Evolutionary conservation across 2,113 vertebrate genomes (phyloP), one percentile per base, ranked within the genome.

Genomic region (Verasper variegatus): DNA sequence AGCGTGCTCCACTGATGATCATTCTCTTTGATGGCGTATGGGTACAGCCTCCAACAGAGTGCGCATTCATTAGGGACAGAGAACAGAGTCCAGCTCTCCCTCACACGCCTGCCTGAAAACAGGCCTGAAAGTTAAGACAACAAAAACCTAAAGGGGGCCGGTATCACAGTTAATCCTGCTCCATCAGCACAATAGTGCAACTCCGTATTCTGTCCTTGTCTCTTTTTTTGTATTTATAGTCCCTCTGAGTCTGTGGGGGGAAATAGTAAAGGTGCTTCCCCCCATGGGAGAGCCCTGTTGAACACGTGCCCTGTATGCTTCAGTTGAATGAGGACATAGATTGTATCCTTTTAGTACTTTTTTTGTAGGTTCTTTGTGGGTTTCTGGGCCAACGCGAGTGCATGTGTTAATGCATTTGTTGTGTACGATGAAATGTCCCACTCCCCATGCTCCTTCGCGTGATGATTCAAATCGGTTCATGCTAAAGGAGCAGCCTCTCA

Each of bases 1-100:
- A 78, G 84, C 83, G 82, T 82, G 80, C 49, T 0, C 24, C 59
- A 14, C 75, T 79, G 81, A 88, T 86, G 87, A 89, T 86, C 76
- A 82, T 86, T 86, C 64, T 71, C 74, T 84, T 87, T 90, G 82
- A 89, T 88, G 87, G 78, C n/a, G 62, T 27, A 56, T 86, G 47
- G 18, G 73, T 59, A 57, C 40, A 31, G 69, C 56, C 3, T 73
- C 85, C 85, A 74, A 68, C 67, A 77, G 81, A 77, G 31, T 59
- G 31, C 59, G 27, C 58, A 40, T 60, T 87, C 80, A 86, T 84
- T 81, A 87, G 80, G n/a, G 49, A 37, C 40, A 42, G 37, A 42
- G 68, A 78, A 62, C 24, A 71, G 23, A 73, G 73, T 61, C 20
- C 57, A 68, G 27, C 67, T 74, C 81, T 35, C 65, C 65, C 76